These are phyloP conservation scores for Cremastinae sp. DNA, from an alignment of 2,888 invertebrate species.

Conservation along the genomic window DNA sequence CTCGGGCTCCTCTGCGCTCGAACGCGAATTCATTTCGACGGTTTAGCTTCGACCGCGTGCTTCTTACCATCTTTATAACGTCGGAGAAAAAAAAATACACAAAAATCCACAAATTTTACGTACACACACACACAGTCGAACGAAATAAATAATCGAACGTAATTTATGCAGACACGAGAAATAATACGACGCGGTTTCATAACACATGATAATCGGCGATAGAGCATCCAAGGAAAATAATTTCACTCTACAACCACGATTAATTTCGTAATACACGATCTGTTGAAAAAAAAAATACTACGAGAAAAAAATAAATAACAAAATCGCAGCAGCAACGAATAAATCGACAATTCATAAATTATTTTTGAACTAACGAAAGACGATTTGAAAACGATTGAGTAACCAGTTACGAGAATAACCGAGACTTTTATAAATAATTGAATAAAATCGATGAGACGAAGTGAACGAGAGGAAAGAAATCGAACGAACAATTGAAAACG, in stretches of 20 bases:
- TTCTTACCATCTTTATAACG: slow-evolving; percentile 61
- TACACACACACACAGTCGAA: slow-evolving; percentile 15
- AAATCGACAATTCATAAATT: not conserved
- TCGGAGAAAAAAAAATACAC: slow-evolving; percentile 55
- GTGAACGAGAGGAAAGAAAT: slow-evolving; percentile 17
- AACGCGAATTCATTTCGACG: slow-evolving; percentile 73
- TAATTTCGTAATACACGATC: slow-evolving; percentile 9
- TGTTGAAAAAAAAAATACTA: slow-evolving; percentile 20
- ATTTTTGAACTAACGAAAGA: slow-evolving; percentile 7
- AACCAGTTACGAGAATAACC: not conserved
- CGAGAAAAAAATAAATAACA: not conserved
- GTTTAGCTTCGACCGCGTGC: slow-evolving; percentile 67
- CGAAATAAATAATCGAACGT: slow-evolving; percentile 40
- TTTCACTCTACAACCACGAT: slow-evolving; percentile 2
- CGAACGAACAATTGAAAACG: slow-evolving; percentile 33
- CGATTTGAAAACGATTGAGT: not conserved
- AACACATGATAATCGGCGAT: slow-evolving; percentile 34
- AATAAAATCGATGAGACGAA: slow-evolving; percentile 10
- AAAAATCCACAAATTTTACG: slow-evolving; percentile 30
- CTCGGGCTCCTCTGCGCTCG: slow-evolving; percentile 68
- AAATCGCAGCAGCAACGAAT: not conserved
- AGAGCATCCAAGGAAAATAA: not conserved
- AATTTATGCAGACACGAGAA: slow-evolving; percentile 13
- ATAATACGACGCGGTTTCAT: slow-evolving; percentile 31
- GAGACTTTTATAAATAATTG: not conserved